A percentile compares a stretch with the other conserved stretches of the same genome.
These are phyloP conservation scores for Chironomus tentans DNA, from an alignment of 2,888 invertebrate species.

Conservation along the genomic window DNA sequence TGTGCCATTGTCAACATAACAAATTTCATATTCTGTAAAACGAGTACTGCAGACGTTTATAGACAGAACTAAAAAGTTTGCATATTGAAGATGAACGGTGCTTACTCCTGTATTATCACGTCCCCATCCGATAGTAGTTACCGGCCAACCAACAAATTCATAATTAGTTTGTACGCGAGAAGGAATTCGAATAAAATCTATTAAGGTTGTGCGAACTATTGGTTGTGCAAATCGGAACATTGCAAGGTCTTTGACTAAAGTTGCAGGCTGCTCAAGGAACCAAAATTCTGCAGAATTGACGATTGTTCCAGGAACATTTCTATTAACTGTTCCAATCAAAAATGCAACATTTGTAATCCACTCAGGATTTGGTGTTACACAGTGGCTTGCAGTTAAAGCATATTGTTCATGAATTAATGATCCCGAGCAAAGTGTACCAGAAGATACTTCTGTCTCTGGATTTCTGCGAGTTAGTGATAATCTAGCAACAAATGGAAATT, in stretches of 20 bases:
- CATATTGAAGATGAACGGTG: neutral
- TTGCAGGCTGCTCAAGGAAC: neutral
- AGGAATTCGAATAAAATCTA: neutral
- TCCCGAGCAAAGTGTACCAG: neutral
- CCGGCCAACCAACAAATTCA: neutral
- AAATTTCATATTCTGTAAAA: neutral
- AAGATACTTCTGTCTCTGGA: neutral
- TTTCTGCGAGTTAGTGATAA: neutral
- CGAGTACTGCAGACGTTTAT: neutral
- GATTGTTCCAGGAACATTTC: neutral
- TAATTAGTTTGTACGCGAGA: neutral
- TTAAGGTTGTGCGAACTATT: neutral
- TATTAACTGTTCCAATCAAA: neutral
- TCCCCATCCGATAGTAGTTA: neutral
- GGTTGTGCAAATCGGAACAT: neutral
- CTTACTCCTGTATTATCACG: neutral
- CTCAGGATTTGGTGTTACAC: neutral
- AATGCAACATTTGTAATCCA: neutral
- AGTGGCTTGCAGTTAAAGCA: neutral
- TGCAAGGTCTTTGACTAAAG: neutral
- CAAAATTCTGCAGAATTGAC: neutral
- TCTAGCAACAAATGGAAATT: neutral
- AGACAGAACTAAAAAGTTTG: neutral
- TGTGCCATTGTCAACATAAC: neutral
- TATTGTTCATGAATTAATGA: neutral